Conservation (phyloP, 2,888 invertebrate species). For the Drosophila siamana region DNA sequence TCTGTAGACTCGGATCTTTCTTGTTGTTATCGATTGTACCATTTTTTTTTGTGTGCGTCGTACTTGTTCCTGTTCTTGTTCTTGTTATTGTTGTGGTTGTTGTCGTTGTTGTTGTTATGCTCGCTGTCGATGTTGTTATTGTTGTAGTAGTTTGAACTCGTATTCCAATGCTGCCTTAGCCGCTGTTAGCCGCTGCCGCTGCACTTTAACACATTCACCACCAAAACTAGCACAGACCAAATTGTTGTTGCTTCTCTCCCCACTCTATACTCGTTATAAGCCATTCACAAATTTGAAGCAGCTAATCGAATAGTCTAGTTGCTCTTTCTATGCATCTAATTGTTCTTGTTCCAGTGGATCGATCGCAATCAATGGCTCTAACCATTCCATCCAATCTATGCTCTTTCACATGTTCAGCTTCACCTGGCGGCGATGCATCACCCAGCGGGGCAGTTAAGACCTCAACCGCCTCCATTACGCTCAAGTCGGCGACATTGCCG, state of each 20-base stretch:
- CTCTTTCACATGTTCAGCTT: slow-evolving; percentile 55
- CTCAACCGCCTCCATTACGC: slow-evolving; percentile 88
- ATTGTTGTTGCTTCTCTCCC: slow-evolving; percentile 8
- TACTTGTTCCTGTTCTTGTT: slow-evolving; percentile 20
- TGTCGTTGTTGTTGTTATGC: slow-evolving; percentile 36
- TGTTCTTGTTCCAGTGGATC: slow-evolving; percentile 26
- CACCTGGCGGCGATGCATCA: slow-evolving; percentile 72
- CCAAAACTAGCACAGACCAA: slow-evolving; percentile 9
- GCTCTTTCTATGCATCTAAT: slow-evolving; percentile 35
- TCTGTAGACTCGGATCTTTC: slow-evolving; percentile 29
- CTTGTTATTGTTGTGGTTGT: slow-evolving; percentile 34
- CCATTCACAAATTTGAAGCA: neutral
- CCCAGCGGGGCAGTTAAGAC: slow-evolving; percentile 85
- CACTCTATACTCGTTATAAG: neutral
- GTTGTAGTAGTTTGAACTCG: slow-evolving; percentile 34
- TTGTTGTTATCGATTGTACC: slow-evolving; percentile 26
- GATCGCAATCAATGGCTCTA: neutral
- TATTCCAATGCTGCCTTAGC: slow-evolving; percentile 27
- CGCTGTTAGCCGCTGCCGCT: slow-evolving; percentile 38
- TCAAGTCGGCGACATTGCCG: slow-evolving; percentile 89
- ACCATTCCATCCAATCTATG: neutral
- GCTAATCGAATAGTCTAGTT: slow-evolving; percentile 1
- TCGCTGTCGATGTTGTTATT: slow-evolving; percentile 40
- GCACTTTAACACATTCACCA: slow-evolving; percentile 30
- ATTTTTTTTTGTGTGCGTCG: slow-evolving; percentile 24